Base-by-base conservation (phyloP, 2,888 invertebrate genomes). In the Dendrolimus houi region DNA sequence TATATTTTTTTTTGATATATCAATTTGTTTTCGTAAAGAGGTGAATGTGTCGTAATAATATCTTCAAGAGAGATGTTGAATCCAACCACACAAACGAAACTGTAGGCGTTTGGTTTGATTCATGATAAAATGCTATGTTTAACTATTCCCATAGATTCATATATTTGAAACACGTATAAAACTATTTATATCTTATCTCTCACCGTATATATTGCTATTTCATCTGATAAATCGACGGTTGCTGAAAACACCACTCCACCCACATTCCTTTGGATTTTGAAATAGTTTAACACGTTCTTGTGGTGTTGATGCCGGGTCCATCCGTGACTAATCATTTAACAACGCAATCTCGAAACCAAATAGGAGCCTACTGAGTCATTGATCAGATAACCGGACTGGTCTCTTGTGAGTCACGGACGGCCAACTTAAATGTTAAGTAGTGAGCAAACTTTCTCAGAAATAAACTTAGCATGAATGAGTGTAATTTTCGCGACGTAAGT, bases 301-400 rank as follows among this genome's bases (percentile, higher is more conserved):
- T 47, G 2, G 47, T 47, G 9, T 47, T 47, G 47, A 47, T 9
- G 47, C 12, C 29, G 29, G 47, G 47, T 47, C 9, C 12, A 47
- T 47, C 63, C 61, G 64, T 75, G 72, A 77, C 70, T 73, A 74
- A 78, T 68, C 69, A 67, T 63, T 67, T 67, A 68, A 71, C 69
- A 67, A 72, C 72, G 70, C 69, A 69, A 73, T 75, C 70, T 73
- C 60, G 64, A 67, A 71, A 64, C 67, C 61, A 63, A 72, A 66
- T 61, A 66, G 62, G 62, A 60, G 58, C 61, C 47, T 62, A 59
- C 62, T 75, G 79, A 79, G 67, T 79, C 77, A 76, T 55, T 60
- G 68, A 71, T 69, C 69, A 69, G 71, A 74, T 71, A 73, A 66
- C 61, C 57, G 62, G 47, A 52, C 54, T 54, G 55, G 29, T 13